Evolutionary conservation across 1,140 invertebrate species (phyloP), one percentile per base, ranked within the genome.

Genomic region (Trypoxylus dichotomus): DNA sequence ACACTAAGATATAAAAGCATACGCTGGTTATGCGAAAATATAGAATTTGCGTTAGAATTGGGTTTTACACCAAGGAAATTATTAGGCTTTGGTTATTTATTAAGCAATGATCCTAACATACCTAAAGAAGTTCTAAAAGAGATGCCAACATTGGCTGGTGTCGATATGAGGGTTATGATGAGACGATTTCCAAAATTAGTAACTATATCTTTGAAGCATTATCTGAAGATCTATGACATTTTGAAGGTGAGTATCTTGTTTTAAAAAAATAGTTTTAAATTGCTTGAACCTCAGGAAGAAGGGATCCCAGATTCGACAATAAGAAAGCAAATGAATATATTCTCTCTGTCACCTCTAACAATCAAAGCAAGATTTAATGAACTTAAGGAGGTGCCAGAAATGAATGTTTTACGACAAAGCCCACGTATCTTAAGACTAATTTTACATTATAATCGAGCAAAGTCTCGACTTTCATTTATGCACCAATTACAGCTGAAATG

Each of bases 391-490:
- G 85, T 83, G 58, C 87, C 88, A 10, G 88, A 91, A 75, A 86
- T 91, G 19, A 83, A 84, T 37, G 42, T 88, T 37, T 88, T 89
- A 79, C 81, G 82, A 3, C 84, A 87, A 24, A 86, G 90, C 86
- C 88, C 88, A 32, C 84, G 86, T 79, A 86, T 91, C 77, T 81
- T 91, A 8, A 83, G 84, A 81, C 83, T 91, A 79, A 85, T 91
- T 27, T 73, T 85, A 25, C 85, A 87, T 76, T 88, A 88, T 58
- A 86, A 86, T 1, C 86, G 83, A 60, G 85, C 87, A 2, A 83
- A 85, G 32, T 81, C 86, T 41, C 86, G 90, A 75, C 60, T 91
- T 2, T 72, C 79, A 15, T 88, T 87, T 79, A 82, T 91, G 29
- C 82, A 86, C 77, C 80, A 83, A 43, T 85, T 86, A 78, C 86